Evolutionary conservation across 37 sponge, comb jelly and placozoan genomes (phyloP), one percentile per base, ranked within the genome.

Genomic region (Oopsacas minuta): DNA sequence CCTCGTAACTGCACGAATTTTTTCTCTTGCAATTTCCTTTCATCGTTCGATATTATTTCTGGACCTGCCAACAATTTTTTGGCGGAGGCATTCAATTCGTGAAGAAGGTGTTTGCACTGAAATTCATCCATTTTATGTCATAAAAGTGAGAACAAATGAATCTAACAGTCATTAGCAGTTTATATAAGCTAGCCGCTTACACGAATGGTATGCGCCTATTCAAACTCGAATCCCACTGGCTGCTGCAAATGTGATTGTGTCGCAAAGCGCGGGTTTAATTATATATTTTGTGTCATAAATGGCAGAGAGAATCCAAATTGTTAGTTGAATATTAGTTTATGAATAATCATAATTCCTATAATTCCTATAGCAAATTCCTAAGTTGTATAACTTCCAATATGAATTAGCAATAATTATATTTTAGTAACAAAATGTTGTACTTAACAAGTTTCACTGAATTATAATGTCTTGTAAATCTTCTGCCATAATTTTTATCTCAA

Each of bases 21-120:
- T n/a, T 61, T 61, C 28, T 61, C 75, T 61, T 61, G 32, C 75
- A 61, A 61, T n/a, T 61, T 61, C 75, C 75, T 10, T 25, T 61
- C 75, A 25, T 61, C 75, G 75, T 61, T 61, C 22, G 75, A 61
- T 32, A 61, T 61, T 3, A n/a, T 34, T 20, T 61, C 75, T 32
- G 75, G 75, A 25, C 17, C 75, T n/a, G 75, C 7, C 30, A 61
- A 61, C 20, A 61, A 34, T n/a, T n/a, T 10, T 61, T 61, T 61
- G 28, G 75, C 75, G 30, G 75, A 61, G 30, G 20, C 7, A 61
- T 42, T 42, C 49, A 42, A 42, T 15, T 42, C 49, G 8, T 42
- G 12, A 17, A 42, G 49, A 42, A 42, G 15, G 15, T 42, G 49
- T 42, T 42, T 42, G 15, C 49, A 42, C 12, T 15, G 49, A 42